Evolutionary conservation across 2,113 vertebrate genomes (phyloP).

Genomic region (Sardina pilchardus): DNA sequence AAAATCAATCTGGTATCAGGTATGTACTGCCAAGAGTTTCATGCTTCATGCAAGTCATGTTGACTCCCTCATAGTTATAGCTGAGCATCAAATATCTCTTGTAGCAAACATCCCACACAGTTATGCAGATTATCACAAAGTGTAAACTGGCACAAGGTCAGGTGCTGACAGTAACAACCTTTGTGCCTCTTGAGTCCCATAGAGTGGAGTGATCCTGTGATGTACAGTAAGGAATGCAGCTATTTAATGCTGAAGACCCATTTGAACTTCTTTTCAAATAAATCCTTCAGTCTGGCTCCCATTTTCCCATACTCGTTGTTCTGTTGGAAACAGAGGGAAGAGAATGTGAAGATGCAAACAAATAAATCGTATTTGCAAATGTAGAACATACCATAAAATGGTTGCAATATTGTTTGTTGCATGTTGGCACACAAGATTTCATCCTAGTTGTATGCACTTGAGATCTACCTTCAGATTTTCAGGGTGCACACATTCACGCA

Average conservation of each 20-base stretch:
- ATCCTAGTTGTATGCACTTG: too few relatives aligned
- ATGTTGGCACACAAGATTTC: not conserved
- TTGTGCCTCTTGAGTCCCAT: not conserved
- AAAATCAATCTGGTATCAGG: not conserved
- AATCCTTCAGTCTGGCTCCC: not conserved
- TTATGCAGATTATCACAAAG: not conserved
- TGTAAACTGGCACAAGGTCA: not conserved
- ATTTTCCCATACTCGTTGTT: not conserved
- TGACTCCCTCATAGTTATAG: not conserved
- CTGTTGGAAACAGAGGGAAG: not conserved
- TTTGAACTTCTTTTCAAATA: not conserved
- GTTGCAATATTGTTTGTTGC: not conserved
- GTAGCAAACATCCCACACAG: not conserved
- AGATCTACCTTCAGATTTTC: too few relatives aligned
- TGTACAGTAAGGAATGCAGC: not conserved
- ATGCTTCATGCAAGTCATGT: not conserved
- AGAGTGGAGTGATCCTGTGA: not conserved
- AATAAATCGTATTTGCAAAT: not conserved
- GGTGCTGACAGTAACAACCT: not conserved
- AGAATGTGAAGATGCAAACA: not conserved
- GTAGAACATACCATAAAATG: not conserved
- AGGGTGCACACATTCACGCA: too few relatives aligned
- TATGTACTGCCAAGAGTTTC: not conserved
- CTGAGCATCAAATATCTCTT: not conserved
- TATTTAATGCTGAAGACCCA: not conserved